Evolutionary conservation across 2,797 vertebrate species (phyloP).

Genomic region (Syndactyla subalaris): DNA sequence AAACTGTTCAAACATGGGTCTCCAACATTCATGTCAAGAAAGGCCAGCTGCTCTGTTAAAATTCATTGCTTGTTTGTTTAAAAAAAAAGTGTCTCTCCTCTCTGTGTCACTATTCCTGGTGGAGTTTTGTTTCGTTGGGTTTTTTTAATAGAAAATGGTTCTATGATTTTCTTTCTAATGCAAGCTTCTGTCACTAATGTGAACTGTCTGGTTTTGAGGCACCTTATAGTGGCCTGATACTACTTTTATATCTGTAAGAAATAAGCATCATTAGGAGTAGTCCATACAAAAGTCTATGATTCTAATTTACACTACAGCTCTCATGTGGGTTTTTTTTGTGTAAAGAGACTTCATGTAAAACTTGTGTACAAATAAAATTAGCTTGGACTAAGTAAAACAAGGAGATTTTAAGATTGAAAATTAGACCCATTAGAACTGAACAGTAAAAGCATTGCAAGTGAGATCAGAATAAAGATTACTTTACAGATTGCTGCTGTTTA

Average conservation of each 20-base stretch:
- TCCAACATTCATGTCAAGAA: slow-evolving; percentile 27
- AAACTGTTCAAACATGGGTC: slow-evolving; percentile 18
- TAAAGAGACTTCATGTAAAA: background rate
- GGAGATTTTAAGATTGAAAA: background rate
- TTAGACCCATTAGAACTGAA: background rate
- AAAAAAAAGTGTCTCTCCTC: background rate
- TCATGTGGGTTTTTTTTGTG: background rate
- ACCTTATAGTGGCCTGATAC: background rate
- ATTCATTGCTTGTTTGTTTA: slow-evolving; percentile 13
- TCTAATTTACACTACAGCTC: background rate
- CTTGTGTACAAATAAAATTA: background rate
- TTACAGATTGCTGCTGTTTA: background rate
- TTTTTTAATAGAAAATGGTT: background rate
- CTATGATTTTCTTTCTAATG: background rate
- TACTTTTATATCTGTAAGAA: background rate
- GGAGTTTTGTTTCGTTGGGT: background rate
- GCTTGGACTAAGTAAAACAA: background rate
- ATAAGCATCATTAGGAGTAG: background rate
- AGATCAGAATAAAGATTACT: background rate
- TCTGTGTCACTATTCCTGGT: background rate
- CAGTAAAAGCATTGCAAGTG: background rate
- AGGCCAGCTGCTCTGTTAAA: slow-evolving; percentile 23
- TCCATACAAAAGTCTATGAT: background rate
- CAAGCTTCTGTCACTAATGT: background rate
- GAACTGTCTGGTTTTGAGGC: background rate